Conservation (phyloP, 2,113 vertebrate species). For the Sula dactylatra region DNA sequence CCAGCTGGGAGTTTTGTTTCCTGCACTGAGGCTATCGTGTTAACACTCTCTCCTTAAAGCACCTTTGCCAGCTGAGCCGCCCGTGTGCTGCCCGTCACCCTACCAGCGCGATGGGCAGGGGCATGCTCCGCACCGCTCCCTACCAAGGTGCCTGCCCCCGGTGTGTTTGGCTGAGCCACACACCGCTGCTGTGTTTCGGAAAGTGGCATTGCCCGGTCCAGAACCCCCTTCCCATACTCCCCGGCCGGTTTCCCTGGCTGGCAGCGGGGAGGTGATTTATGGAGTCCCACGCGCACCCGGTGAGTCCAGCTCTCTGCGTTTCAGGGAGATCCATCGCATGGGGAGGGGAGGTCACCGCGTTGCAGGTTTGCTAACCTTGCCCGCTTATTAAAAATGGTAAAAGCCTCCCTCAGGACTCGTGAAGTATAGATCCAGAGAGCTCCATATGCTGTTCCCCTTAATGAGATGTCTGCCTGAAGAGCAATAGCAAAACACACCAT, state of each 20-base stretch:
- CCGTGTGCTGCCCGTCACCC: neutral
- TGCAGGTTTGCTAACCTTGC: slow-evolving; percentile 70
- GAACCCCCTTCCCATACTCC: neutral
- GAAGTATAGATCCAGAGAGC: slow-evolving; percentile 68
- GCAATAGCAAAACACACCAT: slow-evolving; percentile 68
- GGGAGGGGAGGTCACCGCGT: slow-evolving; percentile 49
- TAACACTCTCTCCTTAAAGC: neutral
- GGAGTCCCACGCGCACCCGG: neutral
- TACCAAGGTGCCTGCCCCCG: neutral
- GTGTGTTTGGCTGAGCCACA: neutral
- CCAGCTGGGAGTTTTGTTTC: neutral
- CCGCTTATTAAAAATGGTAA: slow-evolving; percentile 74
- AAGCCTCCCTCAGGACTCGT: slow-evolving; percentile 65
- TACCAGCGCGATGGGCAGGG: fast-evolving
- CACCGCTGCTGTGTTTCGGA: fast-evolving
- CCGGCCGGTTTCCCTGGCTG: neutral
- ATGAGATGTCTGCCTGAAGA: slow-evolving; percentile 74
- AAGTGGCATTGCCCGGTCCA: neutral
- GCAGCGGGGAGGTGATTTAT: neutral
- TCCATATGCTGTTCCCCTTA: slow-evolving; percentile 64
- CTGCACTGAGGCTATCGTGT: neutral
- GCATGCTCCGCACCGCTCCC: neutral
- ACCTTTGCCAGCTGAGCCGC: neutral
- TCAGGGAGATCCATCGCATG: slow-evolving; percentile 41
- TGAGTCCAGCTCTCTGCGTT: slow-evolving; percentile 24